Evolutionary conservation across 1,140 invertebrate genomes (phyloP).

Genomic region (Oncopodura yosiiana): DNA sequence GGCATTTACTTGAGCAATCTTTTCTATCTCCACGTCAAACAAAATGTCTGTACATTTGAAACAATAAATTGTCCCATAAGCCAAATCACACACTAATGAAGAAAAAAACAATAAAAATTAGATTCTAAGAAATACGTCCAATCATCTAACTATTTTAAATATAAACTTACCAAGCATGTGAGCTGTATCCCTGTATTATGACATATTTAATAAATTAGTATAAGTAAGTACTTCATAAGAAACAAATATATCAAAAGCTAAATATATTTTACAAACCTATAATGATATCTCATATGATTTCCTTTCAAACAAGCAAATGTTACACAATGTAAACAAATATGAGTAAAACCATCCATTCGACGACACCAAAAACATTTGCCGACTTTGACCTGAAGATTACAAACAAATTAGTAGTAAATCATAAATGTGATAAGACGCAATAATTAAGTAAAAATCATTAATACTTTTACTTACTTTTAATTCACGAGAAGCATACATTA

Average conservation of each 20-base stretch:
- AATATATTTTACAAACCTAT: no score
- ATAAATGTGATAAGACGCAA: neutral
- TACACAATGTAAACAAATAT: conserved; percentile 83
- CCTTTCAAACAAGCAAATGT: conserved; percentile 77
- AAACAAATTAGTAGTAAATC: neutral
- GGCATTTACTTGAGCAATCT: conserved; percentile 52
- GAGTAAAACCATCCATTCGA: conserved; percentile 43
- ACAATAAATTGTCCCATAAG: conserved; percentile 84
- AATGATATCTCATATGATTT: conserved; percentile 75
- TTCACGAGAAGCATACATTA: neutral
- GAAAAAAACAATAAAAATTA: conserved; percentile 1
- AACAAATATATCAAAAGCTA: no score
- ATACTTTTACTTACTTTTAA: conserved; percentile 6
- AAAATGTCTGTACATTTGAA: conserved; percentile 84
- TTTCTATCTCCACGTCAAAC: conserved; percentile 61
- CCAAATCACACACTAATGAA: conserved; percentile 51
- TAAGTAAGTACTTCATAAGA: no score
- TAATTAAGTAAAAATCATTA: no score
- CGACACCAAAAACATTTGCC: conserved; percentile 21
- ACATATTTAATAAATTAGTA: neutral
- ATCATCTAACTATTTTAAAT: neutral
- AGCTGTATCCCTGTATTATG: conserved; percentile 53
- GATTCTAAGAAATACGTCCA: neutral
- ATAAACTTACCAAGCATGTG: conserved; percentile 58
- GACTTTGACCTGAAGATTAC: conserved; percentile 11